These are phyloP conservation scores for Dryocosmus kuriphilus DNA, from an alignment of 2,888 invertebrate species.

Conservation along the genomic window DNA sequence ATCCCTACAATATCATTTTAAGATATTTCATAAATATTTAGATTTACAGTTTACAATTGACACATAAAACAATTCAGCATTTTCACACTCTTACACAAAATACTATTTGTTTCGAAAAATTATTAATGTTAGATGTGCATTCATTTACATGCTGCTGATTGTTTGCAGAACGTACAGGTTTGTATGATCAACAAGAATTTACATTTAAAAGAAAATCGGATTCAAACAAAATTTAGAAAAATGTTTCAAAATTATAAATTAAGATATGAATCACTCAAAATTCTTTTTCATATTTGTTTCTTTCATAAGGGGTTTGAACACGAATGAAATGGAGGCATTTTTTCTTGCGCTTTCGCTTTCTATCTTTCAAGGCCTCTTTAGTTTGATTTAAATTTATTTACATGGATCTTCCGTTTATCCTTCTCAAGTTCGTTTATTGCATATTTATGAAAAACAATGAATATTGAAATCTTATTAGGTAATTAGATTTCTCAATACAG, in stretches of 20 bases:
- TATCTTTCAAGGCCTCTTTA: slow-evolving; percentile 31
- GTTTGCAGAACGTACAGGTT: slow-evolving; percentile 68
- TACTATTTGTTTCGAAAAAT: background rate
- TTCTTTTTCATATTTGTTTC: too few relatives aligned
- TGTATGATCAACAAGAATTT: slow-evolving; percentile 48
- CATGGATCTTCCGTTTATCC: slow-evolving; percentile 67
- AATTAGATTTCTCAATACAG: too few relatives aligned
- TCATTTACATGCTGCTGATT: slow-evolving; percentile 63
- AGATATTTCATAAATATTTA: background rate
- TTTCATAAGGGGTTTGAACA: too few relatives aligned
- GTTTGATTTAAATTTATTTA: slow-evolving; percentile 64
- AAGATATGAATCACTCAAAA: too few relatives aligned
- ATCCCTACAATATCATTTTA: background rate
- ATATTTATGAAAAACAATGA: slow-evolving; percentile 61
- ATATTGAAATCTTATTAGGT: too few relatives aligned
- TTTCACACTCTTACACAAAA: background rate
- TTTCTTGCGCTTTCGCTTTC: slow-evolving; percentile 19
- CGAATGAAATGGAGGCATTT: background rate
- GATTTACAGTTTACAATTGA: background rate
- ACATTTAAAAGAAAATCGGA: background rate
- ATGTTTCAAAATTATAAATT: too few relatives aligned
- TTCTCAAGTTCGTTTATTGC: slow-evolving; percentile 65
- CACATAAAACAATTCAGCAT: background rate
- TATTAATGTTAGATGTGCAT: slow-evolving; percentile 45
- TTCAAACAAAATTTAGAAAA: background rate